phyloP scores from a whole-genome alignment of 2,797 vertebrate genomes.

The Xiphophorus birchmanni region DNA sequence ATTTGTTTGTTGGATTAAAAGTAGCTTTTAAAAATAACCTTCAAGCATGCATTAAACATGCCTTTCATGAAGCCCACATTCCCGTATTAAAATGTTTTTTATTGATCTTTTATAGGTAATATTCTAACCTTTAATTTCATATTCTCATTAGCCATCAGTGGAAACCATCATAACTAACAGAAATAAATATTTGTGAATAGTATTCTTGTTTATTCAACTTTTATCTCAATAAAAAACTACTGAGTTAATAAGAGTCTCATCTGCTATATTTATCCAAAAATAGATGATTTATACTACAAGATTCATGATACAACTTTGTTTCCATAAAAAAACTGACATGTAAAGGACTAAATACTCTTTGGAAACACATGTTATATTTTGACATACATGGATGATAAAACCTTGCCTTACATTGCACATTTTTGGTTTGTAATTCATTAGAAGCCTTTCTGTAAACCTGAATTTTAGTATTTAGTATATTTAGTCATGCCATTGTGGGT shows the following conservation, averaged over 20 bases:
- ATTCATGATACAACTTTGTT: neutral
- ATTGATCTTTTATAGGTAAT: neutral
- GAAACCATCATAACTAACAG: neutral
- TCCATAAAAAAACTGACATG: neutral
- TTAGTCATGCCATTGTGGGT: slow-evolving; percentile 6
- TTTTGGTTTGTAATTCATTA: slow-evolving; percentile 8
- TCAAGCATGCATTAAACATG: neutral
- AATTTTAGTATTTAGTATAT: neutral
- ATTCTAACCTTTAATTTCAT: neutral
- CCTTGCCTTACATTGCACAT: neutral
- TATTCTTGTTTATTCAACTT: neutral
- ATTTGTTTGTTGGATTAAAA: neutral
- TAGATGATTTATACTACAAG: neutral
- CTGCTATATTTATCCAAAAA: neutral
- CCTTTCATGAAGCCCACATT: neutral
- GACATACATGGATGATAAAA: neutral
- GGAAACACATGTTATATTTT: slow-evolving; percentile 32
- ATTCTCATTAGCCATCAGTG: neutral
- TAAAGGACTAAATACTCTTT: slow-evolving; percentile 46
- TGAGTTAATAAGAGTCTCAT: neutral
- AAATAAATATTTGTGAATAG: neutral
- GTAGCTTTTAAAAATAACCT: neutral
- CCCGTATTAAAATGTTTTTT: neutral
- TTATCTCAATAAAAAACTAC: neutral
- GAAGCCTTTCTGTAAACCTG: slow-evolving; percentile 13